phyloP scores from a whole-genome alignment of 2,888 invertebrate genomes.

The Lymantria monacha region DNA sequence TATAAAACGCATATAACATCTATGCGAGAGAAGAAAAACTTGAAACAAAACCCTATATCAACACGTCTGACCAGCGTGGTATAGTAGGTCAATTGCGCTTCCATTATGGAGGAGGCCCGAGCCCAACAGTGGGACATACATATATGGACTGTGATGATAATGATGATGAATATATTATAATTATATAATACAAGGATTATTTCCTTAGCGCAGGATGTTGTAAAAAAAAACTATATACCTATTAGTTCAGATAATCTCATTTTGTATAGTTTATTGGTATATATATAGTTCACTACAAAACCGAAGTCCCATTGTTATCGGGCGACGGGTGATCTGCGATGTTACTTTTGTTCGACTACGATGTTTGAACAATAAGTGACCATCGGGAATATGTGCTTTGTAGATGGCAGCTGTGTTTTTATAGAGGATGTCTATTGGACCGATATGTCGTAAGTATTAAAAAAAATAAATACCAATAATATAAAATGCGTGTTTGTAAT shows the following conservation, averaged over 20 bases:
- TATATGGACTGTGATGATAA: too few species aligned
- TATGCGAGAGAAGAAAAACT: too few species aligned
- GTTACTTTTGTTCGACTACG: constrained; percentile 60
- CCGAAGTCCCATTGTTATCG: constrained; percentile 58
- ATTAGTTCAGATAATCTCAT: background rate
- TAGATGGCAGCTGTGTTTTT: constrained; percentile 71
- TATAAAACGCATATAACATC: too few species aligned
- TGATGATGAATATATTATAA: too few species aligned
- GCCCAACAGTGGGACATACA: too few species aligned
- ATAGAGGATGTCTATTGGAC: constrained; percentile 59
- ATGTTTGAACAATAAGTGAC: constrained; percentile 75
- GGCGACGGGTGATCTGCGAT: constrained; percentile 67
- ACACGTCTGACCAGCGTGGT: too few species aligned
- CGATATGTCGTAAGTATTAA: constrained; percentile 51
- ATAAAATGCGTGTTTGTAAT: constrained; percentile 4
- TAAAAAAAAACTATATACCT: constrained; percentile 20
- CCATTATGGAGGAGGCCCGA: too few species aligned
- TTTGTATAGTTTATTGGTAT: constrained; percentile 48
- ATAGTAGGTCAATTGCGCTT: too few species aligned
- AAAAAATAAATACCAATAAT: constrained; percentile 10
- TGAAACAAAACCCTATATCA: too few species aligned
- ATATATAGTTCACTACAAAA: constrained; percentile 59
- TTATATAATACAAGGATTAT: too few species aligned
- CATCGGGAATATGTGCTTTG: constrained; percentile 66
- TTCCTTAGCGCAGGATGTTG: too few species aligned